A percentile compares a stretch with the other conserved stretches of the same genome.
Conservation (phyloP, 2,113 vertebrate species). For the Formicarius rufipectus region DNA sequence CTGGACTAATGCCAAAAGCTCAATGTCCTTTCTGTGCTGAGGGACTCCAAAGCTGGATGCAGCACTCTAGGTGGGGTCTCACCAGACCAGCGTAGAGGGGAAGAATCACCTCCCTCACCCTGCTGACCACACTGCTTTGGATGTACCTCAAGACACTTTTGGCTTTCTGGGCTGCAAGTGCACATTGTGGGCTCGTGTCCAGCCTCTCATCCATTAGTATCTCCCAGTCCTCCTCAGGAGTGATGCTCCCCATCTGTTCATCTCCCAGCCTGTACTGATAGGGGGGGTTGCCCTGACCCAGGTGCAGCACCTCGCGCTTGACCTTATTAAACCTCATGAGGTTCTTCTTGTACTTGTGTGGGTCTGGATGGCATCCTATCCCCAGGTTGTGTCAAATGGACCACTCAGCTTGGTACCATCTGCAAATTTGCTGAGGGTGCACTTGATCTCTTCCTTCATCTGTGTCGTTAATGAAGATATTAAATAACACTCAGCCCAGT, state of each 20-base stretch:
- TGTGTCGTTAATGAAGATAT: background rate
- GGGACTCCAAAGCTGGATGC: background rate
- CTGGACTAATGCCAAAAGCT: background rate
- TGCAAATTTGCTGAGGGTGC: background rate
- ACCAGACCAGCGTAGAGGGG: background rate
- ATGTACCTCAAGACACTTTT: background rate
- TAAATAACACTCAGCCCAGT: background rate
- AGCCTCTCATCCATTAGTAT: background rate
- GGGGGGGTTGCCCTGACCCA: background rate
- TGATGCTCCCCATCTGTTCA: background rate
- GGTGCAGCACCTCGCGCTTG: background rate
- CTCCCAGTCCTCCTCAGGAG: rapidly evolving
- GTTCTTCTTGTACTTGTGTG: background rate
- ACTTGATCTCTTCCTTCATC: background rate
- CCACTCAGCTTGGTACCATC: background rate
- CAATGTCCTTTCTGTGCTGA: background rate
- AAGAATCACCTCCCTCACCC: background rate
- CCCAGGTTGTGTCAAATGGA: background rate
- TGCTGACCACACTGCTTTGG: background rate
- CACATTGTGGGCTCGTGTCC: background rate
- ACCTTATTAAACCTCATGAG: background rate
- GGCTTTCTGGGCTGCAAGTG: background rate
- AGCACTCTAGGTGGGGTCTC: background rate
- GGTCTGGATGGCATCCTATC: background rate
- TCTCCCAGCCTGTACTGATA: rapidly evolving